Evolutionary conservation across 1,140 invertebrate genomes (phyloP).

Genomic region (Scaptomyza hsui): DNA sequence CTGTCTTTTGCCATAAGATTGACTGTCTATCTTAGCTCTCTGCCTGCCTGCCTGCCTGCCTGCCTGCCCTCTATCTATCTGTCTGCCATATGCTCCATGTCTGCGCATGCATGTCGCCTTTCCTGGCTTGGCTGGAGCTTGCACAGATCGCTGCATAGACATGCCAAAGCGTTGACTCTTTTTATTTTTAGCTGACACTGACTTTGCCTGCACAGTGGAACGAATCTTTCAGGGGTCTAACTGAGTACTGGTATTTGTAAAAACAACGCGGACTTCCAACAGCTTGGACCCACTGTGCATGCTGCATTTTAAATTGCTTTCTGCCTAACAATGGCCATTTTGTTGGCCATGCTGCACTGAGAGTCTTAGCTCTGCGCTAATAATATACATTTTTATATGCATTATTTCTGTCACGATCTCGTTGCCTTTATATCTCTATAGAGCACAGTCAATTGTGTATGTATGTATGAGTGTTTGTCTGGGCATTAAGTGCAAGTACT

Average conservation of each 20-base stretch:
- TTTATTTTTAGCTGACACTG: constrained; percentile 77
- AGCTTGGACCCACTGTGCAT: constrained; percentile 32
- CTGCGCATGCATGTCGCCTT: constrained; percentile 77
- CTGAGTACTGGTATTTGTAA: no score
- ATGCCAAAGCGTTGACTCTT: constrained; percentile 79
- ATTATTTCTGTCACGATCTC: constrained; percentile 81
- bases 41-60: constrained; percentile 2
- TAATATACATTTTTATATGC: constrained; percentile 81
- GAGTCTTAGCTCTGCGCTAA: constrained; percentile 52
- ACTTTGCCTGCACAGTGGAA: constrained; percentile 64
- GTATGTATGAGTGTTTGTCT: constrained; percentile 6
- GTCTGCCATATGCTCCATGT: constrained; percentile 67
- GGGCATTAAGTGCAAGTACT: constrained; percentile 12
- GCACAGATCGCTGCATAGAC: constrained; percentile 68
- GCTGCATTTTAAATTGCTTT: constrained; percentile 58
- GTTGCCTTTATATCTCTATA: constrained; percentile 81
- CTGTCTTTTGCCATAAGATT: constrained; percentile 75
- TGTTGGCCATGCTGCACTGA: constrained; percentile 40
- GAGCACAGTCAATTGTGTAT: constrained; percentile 8
- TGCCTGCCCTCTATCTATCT: constrained; percentile 13
- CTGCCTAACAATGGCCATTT: constrained; percentile 57
- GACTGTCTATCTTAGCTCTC: constrained; percentile 70
- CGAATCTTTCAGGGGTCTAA: no score
- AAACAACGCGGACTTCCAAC: background rate
- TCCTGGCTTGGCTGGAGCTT: constrained; percentile 50